Conservation (phyloP, 1,140 invertebrate species). For the Halotydeus destructor region DNA sequence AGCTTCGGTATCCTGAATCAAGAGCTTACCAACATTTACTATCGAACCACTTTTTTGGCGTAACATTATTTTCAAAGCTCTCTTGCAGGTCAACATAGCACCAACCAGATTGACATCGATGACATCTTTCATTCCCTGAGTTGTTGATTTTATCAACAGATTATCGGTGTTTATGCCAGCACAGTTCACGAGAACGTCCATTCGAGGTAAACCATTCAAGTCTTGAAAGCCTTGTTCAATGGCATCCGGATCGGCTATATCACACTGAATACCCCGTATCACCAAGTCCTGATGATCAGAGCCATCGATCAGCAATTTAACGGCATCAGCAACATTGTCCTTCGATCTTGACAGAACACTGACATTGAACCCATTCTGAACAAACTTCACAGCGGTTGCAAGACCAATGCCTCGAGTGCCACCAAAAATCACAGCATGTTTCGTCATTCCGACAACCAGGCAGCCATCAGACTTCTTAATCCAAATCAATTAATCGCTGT, state of each 20-base stretch:
- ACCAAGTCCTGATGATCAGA: too few species aligned
- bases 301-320: slow-evolving; percentile 4
- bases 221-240: too few species aligned
- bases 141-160: slow-evolving; percentile 53
- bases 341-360: slow-evolving; percentile 1
- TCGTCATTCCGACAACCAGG: slow-evolving; percentile 57
- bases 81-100: slow-evolving; percentile 1
- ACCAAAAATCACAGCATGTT: slow-evolving; percentile 25
- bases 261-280: too few species aligned
- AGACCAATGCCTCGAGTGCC: slow-evolving; percentile 14
- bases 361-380: slow-evolving; percentile 4
- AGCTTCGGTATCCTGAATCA: not conserved
- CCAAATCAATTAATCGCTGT: too few species aligned
- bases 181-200: slow-evolving; percentile 57
- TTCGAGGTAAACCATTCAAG: not conserved
- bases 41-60: slow-evolving; percentile 11
- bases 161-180: slow-evolving; percentile 66
- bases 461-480: too few species aligned
- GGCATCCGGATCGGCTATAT: too few species aligned
- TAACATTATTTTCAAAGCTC: slow-evolving; percentile 8
- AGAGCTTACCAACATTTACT: slow-evolving; percentile 8
- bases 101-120: slow-evolving; percentile 61
- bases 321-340: not conserved
- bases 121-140: slow-evolving; percentile 55
- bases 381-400: slow-evolving; percentile 8